Evolutionary conservation across 2,888 invertebrate genomes (phyloP).

Genomic region (Liposcelis brunnea): DNA sequence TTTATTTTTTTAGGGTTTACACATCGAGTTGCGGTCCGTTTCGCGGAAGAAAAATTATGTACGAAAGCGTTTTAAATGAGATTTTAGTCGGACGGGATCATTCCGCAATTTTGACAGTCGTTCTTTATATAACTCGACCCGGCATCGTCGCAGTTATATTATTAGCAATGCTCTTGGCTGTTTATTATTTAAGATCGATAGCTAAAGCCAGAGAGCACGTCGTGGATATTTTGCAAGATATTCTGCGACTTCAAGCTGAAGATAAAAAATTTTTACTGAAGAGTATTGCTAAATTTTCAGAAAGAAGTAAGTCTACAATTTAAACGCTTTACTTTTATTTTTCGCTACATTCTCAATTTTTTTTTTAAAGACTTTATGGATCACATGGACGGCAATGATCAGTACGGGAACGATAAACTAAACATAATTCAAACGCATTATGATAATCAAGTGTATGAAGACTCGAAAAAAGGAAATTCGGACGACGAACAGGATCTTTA

Average conservation of each 20-base stretch:
- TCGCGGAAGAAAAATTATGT: conserved; percentile 33
- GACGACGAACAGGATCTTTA: too few species aligned
- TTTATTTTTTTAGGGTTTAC: conserved; percentile 28
- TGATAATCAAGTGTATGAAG: too few species aligned
- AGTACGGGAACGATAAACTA: too few species aligned
- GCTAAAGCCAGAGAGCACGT: conserved; percentile 41
- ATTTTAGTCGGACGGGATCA: conserved; percentile 33
- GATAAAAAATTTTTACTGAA: conserved; percentile 52
- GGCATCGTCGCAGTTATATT: conserved; percentile 41
- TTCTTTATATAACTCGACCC: conserved; percentile 36
- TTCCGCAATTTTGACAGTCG: conserved; percentile 27
- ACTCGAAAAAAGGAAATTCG: too few species aligned
- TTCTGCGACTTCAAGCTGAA: conserved; percentile 45
- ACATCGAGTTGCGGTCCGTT: conserved; percentile 49
- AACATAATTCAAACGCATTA: too few species aligned
- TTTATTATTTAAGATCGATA: conserved; percentile 44
- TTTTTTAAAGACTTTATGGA: too few species aligned
- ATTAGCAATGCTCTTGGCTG: conserved; percentile 41
- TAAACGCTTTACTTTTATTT: too few species aligned
- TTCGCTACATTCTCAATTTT: too few species aligned
- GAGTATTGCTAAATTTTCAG: conserved; percentile 30
- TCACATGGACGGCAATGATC: too few species aligned
- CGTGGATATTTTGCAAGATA: conserved; percentile 41
- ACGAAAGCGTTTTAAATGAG: conserved; percentile 37
- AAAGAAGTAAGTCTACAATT: neutral